Conservation (phyloP, 1,140 invertebrate genomes). For the Ips nitidus region DNA sequence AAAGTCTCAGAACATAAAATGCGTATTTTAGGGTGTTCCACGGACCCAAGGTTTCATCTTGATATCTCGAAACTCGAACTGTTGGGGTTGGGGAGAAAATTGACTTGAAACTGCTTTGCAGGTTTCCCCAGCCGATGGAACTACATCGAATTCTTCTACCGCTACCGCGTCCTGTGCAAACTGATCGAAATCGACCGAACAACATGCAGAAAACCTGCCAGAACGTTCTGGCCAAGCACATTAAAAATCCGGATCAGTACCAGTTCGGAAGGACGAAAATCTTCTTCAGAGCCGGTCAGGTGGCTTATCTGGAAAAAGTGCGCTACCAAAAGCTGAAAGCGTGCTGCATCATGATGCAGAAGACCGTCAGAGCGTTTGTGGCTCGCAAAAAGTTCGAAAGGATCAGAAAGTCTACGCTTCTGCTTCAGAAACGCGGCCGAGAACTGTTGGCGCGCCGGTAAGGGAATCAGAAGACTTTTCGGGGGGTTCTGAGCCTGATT, state of each 20-base stretch:
- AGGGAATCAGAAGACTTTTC: neutral
- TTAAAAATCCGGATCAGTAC: constrained; percentile 87
- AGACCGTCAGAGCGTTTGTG: constrained; percentile 83
- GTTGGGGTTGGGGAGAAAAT: no score
- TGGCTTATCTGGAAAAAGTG: constrained; percentile 95
- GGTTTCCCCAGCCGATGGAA: constrained; percentile 95
- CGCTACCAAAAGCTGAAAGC: constrained; percentile 80
- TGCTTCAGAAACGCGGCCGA: constrained; percentile 75
- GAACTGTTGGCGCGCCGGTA: constrained; percentile 78
- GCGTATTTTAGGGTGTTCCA: no score
- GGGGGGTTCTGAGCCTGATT: neutral
- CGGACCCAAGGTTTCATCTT: no score
- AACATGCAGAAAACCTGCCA: constrained; percentile 77
- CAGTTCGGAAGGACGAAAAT: constrained; percentile 98
- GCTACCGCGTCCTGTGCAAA: constrained; percentile 85
- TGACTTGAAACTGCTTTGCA: no score
- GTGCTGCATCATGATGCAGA: constrained; percentile 92
- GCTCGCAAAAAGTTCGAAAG: constrained; percentile 72
- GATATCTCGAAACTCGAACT: no score
- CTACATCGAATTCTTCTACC: constrained; percentile 89
- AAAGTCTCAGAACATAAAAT: no score
- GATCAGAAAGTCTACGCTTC: constrained; percentile 62
- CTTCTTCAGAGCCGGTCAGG: constrained; percentile 97
- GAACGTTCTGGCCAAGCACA: constrained; percentile 74
- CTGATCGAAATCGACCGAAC: constrained; percentile 78